Evolutionary conservation across 2,113 vertebrate species (phyloP).

Genomic region (Setophaga coronata): DNA sequence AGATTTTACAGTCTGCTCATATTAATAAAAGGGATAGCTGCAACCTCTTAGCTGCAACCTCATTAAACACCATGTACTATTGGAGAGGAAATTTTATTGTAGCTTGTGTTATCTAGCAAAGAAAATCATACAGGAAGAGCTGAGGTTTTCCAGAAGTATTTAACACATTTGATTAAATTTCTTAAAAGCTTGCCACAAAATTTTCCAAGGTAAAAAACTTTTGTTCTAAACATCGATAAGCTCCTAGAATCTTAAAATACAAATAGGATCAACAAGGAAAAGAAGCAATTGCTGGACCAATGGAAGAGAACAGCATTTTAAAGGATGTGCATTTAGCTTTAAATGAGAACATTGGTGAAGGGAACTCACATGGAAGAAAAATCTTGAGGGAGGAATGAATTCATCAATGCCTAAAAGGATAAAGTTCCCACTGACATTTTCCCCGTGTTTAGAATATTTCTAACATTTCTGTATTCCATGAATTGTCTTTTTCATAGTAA

Average conservation of each 20-base stretch:
- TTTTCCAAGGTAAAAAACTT: background rate
- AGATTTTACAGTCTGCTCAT: background rate
- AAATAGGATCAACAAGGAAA: background rate
- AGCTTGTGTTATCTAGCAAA: background rate
- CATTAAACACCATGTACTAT: background rate
- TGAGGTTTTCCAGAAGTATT: background rate
- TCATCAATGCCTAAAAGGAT: constrained; percentile 17
- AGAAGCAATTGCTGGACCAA: background rate
- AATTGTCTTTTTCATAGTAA: background rate
- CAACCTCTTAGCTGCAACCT: background rate
- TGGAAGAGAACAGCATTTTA: background rate
- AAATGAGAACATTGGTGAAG: background rate
- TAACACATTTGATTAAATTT: background rate
- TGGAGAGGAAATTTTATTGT: background rate
- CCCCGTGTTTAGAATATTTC: background rate
- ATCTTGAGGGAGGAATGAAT: background rate
- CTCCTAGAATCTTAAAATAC: background rate
- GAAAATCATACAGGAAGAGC: background rate
- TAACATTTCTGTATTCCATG: background rate
- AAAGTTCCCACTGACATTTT: constrained; percentile 3
- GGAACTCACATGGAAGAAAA: background rate
- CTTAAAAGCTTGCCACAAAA: background rate
- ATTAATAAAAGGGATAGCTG: background rate
- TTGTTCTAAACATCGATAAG: background rate
- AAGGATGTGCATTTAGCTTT: background rate